Evolutionary conservation across 2,113 vertebrate species (phyloP), one percentile per base, ranked within the genome.

Genomic region (Brienomyrus longianalis): DNA sequence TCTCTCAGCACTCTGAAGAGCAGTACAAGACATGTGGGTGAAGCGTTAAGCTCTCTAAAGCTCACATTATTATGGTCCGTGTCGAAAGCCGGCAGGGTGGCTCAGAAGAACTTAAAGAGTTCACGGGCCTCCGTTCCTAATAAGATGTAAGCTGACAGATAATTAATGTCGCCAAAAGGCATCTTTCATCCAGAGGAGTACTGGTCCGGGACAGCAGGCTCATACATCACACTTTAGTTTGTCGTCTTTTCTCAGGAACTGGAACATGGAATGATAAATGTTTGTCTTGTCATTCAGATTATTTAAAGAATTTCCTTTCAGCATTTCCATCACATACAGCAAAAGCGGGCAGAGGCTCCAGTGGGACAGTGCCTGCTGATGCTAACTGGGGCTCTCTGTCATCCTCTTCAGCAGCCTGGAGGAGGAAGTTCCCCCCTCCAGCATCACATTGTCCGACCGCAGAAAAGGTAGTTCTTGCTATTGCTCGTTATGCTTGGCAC

Each of bases 1-100:
- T 94, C 95, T 89, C 93, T 96, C 95, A 97, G 97, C 0, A 97
- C 97, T 94, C 98, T 99, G 94, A 3, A 70, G 35, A 52, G 52
- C 3, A 80, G 43, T 11, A 23, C 19, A 31, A 0, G 59, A 9
- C 23, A 90, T 39, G 59, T 84, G 51, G 77, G 43, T 39, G 66
- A n/a, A 35, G 3, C 1, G 35, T 19, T 80, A 80, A 80, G 74
- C 74, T 39, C 27, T 35, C 70, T 39, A 35, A 77, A 77, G 27
- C 31, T 17, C 74, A 80, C 35, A 8, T 19, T 43, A 80, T 43
- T 80, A 39, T 19, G 13, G 31, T 80, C 35, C 19, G 35, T 43
- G 74, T 35, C 2, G 6, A 39, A 80, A 80, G 35, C 74, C 0
- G 35, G 13, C 15, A 80, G 35, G 70, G 70, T 3, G 11, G 31